A percentile compares a stretch with the other conserved stretches of the same genome.
Conservation (phyloP, 1,140 invertebrate species). For the Drosophila seguyi region DNA sequence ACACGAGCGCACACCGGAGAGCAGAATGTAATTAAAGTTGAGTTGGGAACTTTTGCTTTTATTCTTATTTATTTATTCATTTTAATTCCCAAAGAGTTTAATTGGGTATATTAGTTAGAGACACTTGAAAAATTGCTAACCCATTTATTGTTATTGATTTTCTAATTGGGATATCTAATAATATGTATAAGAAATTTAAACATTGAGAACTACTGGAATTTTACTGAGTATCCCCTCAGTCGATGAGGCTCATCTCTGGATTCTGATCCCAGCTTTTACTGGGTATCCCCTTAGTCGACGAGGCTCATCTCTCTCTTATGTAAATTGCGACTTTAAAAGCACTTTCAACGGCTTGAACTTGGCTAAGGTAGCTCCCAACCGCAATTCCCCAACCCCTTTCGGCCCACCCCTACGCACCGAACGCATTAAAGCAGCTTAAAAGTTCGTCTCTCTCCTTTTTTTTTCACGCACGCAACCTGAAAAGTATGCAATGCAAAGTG, state of each 20-base stretch:
- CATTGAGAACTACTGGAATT: neutral
- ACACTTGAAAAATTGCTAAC: neutral
- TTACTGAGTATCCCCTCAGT: neutral
- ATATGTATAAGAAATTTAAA: neutral
- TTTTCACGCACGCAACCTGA: slow-evolving; percentile 70
- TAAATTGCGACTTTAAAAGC: slow-evolving; percentile 74
- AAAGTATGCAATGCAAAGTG: slow-evolving; percentile 76
- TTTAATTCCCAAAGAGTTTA: slow-evolving; percentile 54
- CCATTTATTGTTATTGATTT: neutral
- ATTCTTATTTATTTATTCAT: slow-evolving; percentile 82
- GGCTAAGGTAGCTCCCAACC: slow-evolving; percentile 49
- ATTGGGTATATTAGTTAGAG: slow-evolving; percentile 26
- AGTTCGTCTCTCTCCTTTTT: slow-evolving; percentile 56
- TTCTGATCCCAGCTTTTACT: neutral
- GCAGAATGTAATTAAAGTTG: slow-evolving; percentile 82
- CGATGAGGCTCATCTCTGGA: neutral
- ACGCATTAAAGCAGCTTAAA: slow-evolving; percentile 82
- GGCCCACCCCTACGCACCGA: slow-evolving; percentile 57
- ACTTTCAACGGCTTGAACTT: slow-evolving; percentile 82
- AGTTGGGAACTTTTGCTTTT: slow-evolving; percentile 79
- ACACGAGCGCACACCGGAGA: slow-evolving; percentile 34
- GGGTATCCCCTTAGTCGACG: slow-evolving; percentile 18
- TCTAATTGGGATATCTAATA: neutral
- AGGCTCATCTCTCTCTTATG: slow-evolving; percentile 9
- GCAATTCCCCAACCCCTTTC: slow-evolving; percentile 26